phyloP scores from a whole-genome alignment of 2,888 invertebrate species.

The Chymomyza caudatula region DNA sequence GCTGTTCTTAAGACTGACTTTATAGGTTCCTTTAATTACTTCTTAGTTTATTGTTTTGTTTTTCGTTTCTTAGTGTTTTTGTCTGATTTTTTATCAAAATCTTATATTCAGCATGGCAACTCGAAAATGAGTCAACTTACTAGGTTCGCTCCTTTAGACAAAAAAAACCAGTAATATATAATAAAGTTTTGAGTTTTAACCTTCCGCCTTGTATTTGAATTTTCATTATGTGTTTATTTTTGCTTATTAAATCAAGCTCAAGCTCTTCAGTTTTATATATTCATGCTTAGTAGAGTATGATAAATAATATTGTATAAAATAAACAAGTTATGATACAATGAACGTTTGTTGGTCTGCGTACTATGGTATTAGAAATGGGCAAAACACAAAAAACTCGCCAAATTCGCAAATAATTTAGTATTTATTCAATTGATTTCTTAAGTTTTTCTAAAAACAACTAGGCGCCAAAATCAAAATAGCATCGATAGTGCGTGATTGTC shows the following conservation, averaged over 20 bases:
- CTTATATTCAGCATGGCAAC: constrained; percentile 33
- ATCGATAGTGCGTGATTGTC: no score
- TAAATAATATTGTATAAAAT: constrained; percentile 31
- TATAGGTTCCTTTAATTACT: not conserved
- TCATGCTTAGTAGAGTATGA: constrained; percentile 22
- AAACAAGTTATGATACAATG: constrained; percentile 1
- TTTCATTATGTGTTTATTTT: constrained; percentile 21
- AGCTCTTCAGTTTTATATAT: constrained; percentile 40
- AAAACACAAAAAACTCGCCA: no score
- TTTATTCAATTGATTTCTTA: no score
- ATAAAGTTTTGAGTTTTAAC: constrained; percentile 33
- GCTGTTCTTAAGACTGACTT: not conserved
- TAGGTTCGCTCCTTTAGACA: constrained; percentile 39
- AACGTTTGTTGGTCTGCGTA: not conserved
- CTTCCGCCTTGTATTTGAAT: constrained; percentile 33
- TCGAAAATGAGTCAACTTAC: constrained; percentile 57
- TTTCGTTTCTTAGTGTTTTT: constrained; percentile 8
- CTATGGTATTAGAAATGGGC: not conserved
- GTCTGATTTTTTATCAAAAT: constrained; percentile 8
- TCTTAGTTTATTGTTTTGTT: constrained; percentile 7
- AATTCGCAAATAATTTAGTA: no score
- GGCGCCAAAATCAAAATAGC: no score
- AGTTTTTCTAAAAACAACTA: no score
- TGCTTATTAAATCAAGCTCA: constrained; percentile 34
- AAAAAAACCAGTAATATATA: constrained; percentile 12